Conservation (phyloP, 2,888 invertebrate genomes). For the Dione juno region DNA sequence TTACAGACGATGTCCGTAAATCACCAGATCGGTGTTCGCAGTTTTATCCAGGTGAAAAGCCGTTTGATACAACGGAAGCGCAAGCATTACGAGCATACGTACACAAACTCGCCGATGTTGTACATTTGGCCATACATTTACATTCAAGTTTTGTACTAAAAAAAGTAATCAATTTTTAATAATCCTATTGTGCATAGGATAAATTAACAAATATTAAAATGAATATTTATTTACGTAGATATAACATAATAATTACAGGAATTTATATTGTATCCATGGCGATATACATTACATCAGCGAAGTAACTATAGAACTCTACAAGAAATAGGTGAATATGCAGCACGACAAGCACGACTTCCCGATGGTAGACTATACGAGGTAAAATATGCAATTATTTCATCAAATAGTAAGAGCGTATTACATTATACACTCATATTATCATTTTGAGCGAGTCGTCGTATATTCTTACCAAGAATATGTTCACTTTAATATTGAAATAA, state of each 20-base stretch:
- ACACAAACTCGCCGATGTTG: conserved; percentile 59
- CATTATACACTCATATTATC: too few relatives aligned
- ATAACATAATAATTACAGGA: conserved; percentile 58
- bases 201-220: neutral
- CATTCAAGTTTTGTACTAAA: conserved; percentile 71
- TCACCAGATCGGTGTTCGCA: conserved; percentile 71
- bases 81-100: conserved; percentile 68
- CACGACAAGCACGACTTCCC: conserved; percentile 67
- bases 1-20: conserved; percentile 69
- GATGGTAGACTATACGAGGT: conserved; percentile 75
- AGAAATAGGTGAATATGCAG: conserved; percentile 76
- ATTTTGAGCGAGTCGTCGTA: too few relatives aligned
- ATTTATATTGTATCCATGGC: conserved; percentile 75
- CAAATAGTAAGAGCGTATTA: neutral
- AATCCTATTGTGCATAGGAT: neutral
- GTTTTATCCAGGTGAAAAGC: conserved; percentile 68
- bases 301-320: conserved; percentile 70
- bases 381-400: neutral
- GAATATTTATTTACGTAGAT: neutral
- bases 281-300: conserved; percentile 66
- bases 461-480: neutral
- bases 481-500: neutral
- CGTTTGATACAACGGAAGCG: conserved; percentile 71
- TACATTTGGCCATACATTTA: conserved; percentile 70
- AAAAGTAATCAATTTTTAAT: conserved; percentile 57